Evolutionary conservation across 2,888 invertebrate species (phyloP), one percentile per base, ranked within the genome.

Genomic region (Euplexia lucipara): DNA sequence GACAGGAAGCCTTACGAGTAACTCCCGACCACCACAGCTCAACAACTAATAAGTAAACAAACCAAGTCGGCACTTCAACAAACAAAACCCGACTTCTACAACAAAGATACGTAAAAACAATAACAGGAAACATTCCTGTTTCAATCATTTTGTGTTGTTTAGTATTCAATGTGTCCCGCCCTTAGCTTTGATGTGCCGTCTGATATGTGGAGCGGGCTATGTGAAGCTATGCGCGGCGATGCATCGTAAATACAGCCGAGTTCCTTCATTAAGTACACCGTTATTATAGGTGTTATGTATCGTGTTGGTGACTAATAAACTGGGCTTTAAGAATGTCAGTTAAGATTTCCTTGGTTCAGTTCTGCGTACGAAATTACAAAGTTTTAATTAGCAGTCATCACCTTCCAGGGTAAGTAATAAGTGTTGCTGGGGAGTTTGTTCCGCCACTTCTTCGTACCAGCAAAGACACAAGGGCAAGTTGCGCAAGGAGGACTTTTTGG

Each of bases 101-200:
- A 71, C 44, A 70, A 58, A 63, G 49, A 44, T 58, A 63, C 22
- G 51, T 76, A 45, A 73, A 69, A 54, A 75, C 73, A 77, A 75
- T 75, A 77, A 75, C 74, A 75, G 78, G 74, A 75, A 75, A 61
- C 61, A 47, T 52, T 44, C 22, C 26, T 48, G 12, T 12, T 48
- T 45, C 52, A 48, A 53, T 71, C 48, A 71, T 77, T 76, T 74
- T 72, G 60, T 77, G 20, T 48, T 75, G 48, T 63, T 79, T 81
- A 61, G 75, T 79, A 79, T 79, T 47, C 79, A 41, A 41, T 66
- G 49, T 44, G 52, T 39, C 14, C 7, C 44, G 47, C 42, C 49
- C 64, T 56, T 10, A 54, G 54, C 79, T 79, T 81, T 79, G 79
- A 79, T 79, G 78, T 78, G 42, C 64, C 81, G 70, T 39, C 56